A percentile compares a stretch with the other conserved stretches of the same genome.
Evolutionary conservation across 2,797 vertebrate species (phyloP).

Genomic region (Neosalanx taihuensis): DNA sequence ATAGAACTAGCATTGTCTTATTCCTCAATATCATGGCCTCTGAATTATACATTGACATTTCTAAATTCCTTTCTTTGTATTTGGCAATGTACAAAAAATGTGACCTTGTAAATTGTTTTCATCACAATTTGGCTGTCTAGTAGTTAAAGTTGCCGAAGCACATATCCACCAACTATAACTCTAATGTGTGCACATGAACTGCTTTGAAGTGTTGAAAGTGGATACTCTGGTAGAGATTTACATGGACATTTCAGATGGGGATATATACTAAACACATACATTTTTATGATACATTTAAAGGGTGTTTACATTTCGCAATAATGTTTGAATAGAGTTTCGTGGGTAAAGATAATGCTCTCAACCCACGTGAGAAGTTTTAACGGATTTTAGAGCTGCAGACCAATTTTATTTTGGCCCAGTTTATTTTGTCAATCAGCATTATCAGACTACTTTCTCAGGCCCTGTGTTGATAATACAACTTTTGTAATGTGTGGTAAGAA

Average conservation of each 20-base stretch:
- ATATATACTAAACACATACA: constrained; percentile 61
- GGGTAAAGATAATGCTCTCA: constrained; percentile 41
- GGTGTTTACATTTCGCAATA: constrained; percentile 77
- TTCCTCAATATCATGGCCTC: constrained; percentile 42
- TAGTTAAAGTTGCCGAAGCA: constrained; percentile 38
- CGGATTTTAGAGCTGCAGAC: constrained; percentile 48
- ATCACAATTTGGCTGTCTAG: constrained; percentile 49
- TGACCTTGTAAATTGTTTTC: constrained; percentile 35
- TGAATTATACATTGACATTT: constrained; percentile 35
- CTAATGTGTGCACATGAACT: constrained; percentile 14
- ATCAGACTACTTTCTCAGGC: constrained; percentile 57
- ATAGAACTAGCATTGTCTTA: constrained; percentile 54
- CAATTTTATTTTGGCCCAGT: constrained; percentile 50
- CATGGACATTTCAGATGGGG: constrained; percentile 36
- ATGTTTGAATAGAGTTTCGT: constrained; percentile 63
- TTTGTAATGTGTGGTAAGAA: constrained; percentile 47
- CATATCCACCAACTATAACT: constrained; percentile 43
- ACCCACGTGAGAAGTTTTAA: constrained; percentile 56
- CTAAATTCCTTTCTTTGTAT: constrained; percentile 29
- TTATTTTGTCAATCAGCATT: constrained; percentile 54
- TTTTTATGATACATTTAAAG: constrained; percentile 59
- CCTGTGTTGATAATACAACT: constrained; percentile 51
- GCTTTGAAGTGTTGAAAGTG: constrained; percentile 17
- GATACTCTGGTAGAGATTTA: constrained; percentile 24
- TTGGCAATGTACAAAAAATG: constrained; percentile 30